phyloP scores from a whole-genome alignment of 2,797 vertebrate genomes.

The Melanitta fusca region DNA sequence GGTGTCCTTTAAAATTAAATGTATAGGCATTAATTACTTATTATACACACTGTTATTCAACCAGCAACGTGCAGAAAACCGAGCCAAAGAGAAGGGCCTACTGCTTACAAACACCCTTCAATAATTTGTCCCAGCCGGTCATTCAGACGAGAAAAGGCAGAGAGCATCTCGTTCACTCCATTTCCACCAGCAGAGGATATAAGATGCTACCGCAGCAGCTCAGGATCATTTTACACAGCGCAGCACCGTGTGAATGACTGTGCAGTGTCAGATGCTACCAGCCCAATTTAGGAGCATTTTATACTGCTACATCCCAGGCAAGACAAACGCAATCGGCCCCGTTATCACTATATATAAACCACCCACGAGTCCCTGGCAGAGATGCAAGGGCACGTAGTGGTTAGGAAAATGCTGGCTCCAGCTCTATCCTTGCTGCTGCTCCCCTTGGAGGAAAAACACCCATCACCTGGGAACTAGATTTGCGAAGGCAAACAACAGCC shows the following conservation, averaged over 20 bases:
- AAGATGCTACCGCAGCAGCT: neutral
- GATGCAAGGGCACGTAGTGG: neutral
- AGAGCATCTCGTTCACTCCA: slow-evolving; percentile 4
- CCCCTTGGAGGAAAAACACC: neutral
- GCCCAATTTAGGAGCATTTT: slow-evolving; percentile 35
- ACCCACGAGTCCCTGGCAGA: neutral
- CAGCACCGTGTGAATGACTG: neutral
- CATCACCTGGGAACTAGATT: neutral
- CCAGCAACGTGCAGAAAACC: slow-evolving; percentile 31
- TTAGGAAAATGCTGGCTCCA: neutral
- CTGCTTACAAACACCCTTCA: slow-evolving; percentile 40
- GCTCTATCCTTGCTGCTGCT: neutral
- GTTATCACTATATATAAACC: neutral
- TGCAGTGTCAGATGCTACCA: slow-evolving; percentile 15
- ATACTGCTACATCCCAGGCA: neutral
- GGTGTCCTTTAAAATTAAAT: slow-evolving; percentile 69
- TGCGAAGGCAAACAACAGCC: neutral
- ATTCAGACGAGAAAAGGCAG: slow-evolving; percentile 18
- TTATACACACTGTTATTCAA: slow-evolving; percentile 53
- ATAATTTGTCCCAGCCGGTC: slow-evolving; percentile 16
- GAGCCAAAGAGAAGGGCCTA: slow-evolving; percentile 49
- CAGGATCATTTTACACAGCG: neutral
- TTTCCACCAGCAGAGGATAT: neutral
- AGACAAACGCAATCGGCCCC: neutral
- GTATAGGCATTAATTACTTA: slow-evolving; percentile 68